Evolutionary conservation across 2,113 vertebrate species (phyloP).

Genomic region (Ophiodon elongatus): DNA sequence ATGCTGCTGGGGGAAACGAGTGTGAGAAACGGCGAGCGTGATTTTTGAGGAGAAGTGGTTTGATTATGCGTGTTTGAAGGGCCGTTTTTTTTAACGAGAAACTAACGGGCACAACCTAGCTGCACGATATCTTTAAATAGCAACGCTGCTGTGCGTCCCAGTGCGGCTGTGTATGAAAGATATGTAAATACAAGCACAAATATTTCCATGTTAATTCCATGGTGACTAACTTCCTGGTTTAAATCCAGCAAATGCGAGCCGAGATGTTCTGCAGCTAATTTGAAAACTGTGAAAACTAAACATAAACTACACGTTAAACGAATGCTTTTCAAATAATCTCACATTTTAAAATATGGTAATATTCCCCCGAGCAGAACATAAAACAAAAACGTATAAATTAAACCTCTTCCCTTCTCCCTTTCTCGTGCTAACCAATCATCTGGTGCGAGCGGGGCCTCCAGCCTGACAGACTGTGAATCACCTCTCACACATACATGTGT

Average conservation of each 20-base stretch:
- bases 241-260: neutral
- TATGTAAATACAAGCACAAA: conserved; percentile 19
- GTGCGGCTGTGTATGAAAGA: neutral
- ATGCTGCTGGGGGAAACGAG: neutral
- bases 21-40: too few relatives aligned
- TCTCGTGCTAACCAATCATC: neutral
- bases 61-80: neutral
- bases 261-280: neutral
- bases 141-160: neutral
- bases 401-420: neutral
- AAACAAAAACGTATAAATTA: neutral
- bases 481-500: conserved; percentile 26
- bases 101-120: neutral
- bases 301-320: neutral
- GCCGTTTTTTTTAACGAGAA: neutral
- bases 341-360: neutral
- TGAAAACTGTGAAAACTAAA: neutral
- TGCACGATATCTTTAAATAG: neutral
- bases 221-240: neutral
- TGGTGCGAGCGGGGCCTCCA: neutral
- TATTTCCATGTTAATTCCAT: neutral
- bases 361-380: neutral
- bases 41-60: neutral
- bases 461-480: conserved; percentile 51
- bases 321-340: neutral